A percentile compares a stretch with the other conserved stretches of the same genome.
These are phyloP conservation scores for Geodia barretti DNA, from an alignment of 37 sponge, comb jelly and placozoan species.

Conservation along the genomic window DNA sequence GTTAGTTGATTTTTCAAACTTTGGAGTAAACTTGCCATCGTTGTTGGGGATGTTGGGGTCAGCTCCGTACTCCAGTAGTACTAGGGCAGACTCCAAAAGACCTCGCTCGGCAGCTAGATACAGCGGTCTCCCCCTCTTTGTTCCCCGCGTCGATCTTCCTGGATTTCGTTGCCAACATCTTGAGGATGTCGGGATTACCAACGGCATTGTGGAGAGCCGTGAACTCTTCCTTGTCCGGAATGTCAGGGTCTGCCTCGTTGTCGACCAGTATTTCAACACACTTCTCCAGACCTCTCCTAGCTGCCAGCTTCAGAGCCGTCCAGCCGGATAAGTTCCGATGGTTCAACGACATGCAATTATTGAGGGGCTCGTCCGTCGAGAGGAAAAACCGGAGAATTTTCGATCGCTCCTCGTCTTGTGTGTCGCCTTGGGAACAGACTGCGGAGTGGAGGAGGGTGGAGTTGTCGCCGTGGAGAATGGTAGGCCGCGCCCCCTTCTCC, in stretches of 20 bases:
- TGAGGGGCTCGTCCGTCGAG: background rate
- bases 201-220: constrained; percentile 71
- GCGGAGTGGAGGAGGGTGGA: constrained; percentile 66
- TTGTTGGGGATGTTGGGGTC: constrained; percentile 73
- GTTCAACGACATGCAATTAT: constrained; percentile 36
- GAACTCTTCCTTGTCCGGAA: constrained; percentile 62
- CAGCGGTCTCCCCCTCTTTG: constrained; percentile 55
- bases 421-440: constrained; percentile 31
- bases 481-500: constrained; percentile 57
- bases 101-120: constrained; percentile 49
- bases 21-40: constrained; percentile 43
- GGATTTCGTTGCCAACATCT: constrained; percentile 34
- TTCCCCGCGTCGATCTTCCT: constrained; percentile 49
- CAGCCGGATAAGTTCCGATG: constrained; percentile 58
- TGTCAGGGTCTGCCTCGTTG: constrained; percentile 61
- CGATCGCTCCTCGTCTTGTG: constrained; percentile 40
- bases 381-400: constrained; percentile 53
- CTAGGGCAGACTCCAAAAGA: constrained; percentile 31
- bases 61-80: constrained; percentile 60
- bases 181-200: constrained; percentile 47
- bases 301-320: constrained; percentile 84
- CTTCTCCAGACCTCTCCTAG: constrained; percentile 47
- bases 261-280: constrained; percentile 75
- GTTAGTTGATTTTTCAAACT: too few relatives aligned
- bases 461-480: constrained; percentile 25